Percentiles rank a stretch among this genome's conserved stretches.
Evolutionary conservation across 35 echinoderm and acorn worm species (phyloP).

Genomic region (Apostichopus californicus): DNA sequence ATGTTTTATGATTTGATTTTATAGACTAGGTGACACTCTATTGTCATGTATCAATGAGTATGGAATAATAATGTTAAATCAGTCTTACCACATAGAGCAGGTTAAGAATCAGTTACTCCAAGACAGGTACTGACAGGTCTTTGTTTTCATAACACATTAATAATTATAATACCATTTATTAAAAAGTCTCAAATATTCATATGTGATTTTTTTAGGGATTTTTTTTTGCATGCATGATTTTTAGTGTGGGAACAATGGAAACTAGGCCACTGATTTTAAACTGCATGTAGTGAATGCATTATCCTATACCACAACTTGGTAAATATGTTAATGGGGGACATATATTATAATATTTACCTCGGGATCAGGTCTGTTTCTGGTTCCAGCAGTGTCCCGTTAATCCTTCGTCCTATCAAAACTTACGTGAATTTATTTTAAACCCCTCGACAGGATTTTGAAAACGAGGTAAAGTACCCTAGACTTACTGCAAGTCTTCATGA

Average conservation of each 20-base stretch:
- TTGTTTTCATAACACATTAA: neutral
- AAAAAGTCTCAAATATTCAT: no score
- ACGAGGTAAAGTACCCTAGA: slow-evolving; percentile 39
- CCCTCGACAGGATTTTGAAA: slow-evolving; percentile 39
- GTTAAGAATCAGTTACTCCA: no score
- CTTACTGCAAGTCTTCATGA: slow-evolving; percentile 22
- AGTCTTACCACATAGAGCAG: no score
- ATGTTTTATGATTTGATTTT: no score
- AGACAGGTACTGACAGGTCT: neutral
- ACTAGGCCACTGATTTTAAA: neutral
- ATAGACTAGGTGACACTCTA: no score
- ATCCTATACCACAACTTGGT: neutral
- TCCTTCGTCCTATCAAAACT: neutral
- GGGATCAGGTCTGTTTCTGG: no score
- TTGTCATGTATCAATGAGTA: no score
- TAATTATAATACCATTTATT: neutral
- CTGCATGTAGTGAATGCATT: neutral
- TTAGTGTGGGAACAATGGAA: neutral
- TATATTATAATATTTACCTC: no score
- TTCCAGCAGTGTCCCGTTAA: no score
- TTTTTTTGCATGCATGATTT: neutral
- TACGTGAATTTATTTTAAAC: slow-evolving; percentile 24
- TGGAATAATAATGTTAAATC: no score
- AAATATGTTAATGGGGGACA: no score
- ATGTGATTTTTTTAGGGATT: neutral